Evolutionary conservation across 2,797 vertebrate genomes (phyloP).

Genomic region (Gymnoscopelus microlampas): DNA sequence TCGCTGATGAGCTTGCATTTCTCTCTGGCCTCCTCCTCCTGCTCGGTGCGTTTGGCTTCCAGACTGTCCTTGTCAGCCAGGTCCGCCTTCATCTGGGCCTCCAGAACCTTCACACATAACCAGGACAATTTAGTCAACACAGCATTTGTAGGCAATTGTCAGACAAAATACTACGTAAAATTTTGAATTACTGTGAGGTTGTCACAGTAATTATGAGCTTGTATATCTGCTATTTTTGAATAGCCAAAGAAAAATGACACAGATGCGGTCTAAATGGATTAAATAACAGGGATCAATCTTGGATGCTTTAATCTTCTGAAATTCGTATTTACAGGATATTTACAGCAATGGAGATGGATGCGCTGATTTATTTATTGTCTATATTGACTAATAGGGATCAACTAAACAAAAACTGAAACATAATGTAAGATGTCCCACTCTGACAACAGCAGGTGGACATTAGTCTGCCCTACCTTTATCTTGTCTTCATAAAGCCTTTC

Average conservation of each 20-base stretch:
- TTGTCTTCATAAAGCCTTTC: slow-evolving; percentile 97
- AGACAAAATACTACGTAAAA: slow-evolving; percentile 7
- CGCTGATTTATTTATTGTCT: slow-evolving; percentile 28
- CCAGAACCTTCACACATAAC: slow-evolving; percentile 84
- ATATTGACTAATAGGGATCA: not conserved
- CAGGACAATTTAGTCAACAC: slow-evolving; percentile 17
- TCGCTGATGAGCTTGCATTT: slow-evolving; percentile 96
- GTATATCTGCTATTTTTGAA: no score
- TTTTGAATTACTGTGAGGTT: no score
- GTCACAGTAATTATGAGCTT: no score
- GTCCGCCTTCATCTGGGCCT: slow-evolving; percentile 96
- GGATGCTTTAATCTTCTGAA: no score
- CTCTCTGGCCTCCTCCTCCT: slow-evolving; percentile 93
- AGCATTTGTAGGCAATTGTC: not conserved
- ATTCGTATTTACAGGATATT: no score
- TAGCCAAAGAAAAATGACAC: no score
- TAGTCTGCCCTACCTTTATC: slow-evolving; percentile 87
- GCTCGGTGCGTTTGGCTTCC: slow-evolving; percentile 88
- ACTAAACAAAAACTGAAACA: no score
- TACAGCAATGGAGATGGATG: slow-evolving; percentile 31
- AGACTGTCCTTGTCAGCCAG: slow-evolving; percentile 94
- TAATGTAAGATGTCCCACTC: no score
- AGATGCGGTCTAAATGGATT: no score
- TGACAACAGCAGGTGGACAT: not conserved
- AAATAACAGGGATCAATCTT: no score